Conservation (phyloP, 2,113 vertebrate species). For the Garra rufa region DNA sequence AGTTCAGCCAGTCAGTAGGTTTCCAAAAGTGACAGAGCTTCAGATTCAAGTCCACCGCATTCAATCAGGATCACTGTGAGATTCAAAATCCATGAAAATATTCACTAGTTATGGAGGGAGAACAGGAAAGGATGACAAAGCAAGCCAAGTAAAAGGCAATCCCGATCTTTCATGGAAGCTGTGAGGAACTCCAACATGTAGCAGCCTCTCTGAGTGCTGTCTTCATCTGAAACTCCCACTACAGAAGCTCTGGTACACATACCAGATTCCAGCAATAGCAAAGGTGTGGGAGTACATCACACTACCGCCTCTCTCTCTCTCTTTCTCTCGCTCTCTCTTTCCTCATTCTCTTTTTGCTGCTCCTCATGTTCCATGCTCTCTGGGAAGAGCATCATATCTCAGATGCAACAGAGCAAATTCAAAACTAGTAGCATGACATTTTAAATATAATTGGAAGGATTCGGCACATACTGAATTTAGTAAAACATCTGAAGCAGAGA, state of each 20-base stretch:
- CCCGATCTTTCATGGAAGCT: conserved; percentile 15
- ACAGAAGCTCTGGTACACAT: conserved; percentile 50
- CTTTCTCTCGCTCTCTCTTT: conserved; percentile 50
- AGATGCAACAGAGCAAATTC: conserved; percentile 11
- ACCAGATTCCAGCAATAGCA: conserved; percentile 69
- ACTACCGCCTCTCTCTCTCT: conserved; percentile 48
- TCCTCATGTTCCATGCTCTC: conserved; percentile 15
- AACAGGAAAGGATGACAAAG: neutral
- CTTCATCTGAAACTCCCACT: conserved; percentile 42
- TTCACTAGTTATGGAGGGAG: neutral
- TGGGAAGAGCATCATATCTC: conserved; percentile 24
- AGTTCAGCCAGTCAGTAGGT: neutral
- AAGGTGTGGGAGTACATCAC: conserved; percentile 80
- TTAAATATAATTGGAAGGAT: neutral
- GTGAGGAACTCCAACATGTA: conserved; percentile 32
- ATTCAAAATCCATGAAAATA: conserved; percentile 10
- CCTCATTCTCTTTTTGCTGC: conserved; percentile 13
- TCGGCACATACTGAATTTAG: neutral
- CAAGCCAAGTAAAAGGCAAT: neutral
- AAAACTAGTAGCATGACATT: conserved; percentile 15
- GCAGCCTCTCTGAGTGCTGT: conserved; percentile 16
- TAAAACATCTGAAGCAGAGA: neutral
- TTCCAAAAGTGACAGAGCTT: conserved; percentile 54
- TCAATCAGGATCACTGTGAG: neutral
- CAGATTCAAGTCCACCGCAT: conserved; percentile 52